Evolutionary conservation across 2,888 invertebrate species (phyloP).

Genomic region (Gnatocerus cornutus): DNA sequence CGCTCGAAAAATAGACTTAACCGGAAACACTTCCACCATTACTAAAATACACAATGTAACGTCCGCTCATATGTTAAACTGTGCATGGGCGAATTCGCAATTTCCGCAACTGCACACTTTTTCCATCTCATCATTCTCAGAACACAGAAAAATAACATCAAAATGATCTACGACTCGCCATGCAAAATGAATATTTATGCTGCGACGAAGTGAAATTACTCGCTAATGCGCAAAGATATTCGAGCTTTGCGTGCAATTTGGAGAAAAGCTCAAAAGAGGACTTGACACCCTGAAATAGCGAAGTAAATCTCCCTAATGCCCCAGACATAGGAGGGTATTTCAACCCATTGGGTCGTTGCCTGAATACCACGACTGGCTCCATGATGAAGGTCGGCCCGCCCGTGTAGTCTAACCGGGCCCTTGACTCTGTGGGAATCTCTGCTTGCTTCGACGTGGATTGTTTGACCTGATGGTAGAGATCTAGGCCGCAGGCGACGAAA

Average conservation of each 20-base stretch:
- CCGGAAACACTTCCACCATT: not conserved
- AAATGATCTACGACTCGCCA: constrained; percentile 1
- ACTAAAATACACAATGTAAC: constrained; percentile 8
- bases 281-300: constrained; percentile 34
- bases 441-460: constrained; percentile 6
- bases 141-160: constrained; percentile 9
- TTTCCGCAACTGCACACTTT: constrained; percentile 26
- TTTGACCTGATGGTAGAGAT: not conserved
- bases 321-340: constrained; percentile 39
- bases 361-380: constrained; percentile 43
- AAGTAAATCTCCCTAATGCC: constrained; percentile 29
- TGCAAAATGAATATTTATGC: constrained; percentile 10
- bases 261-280: constrained; percentile 16
- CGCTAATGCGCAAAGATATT: not conserved
- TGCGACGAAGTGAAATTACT: constrained; percentile 13
- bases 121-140: constrained; percentile 28
- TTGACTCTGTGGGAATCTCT: constrained; percentile 47
- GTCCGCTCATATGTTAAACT: constrained; percentile 18
- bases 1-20: not conserved
- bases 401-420: constrained; percentile 42
- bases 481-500: not conserved
- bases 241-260: constrained; percentile 24
- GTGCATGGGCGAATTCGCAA: constrained; percentile 24
- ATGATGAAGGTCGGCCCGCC: constrained; percentile 29
- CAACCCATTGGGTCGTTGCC: constrained; percentile 41